phyloP scores from a whole-genome alignment of 2,797 vertebrate genomes.

The Rhinoraja longicauda region DNA sequence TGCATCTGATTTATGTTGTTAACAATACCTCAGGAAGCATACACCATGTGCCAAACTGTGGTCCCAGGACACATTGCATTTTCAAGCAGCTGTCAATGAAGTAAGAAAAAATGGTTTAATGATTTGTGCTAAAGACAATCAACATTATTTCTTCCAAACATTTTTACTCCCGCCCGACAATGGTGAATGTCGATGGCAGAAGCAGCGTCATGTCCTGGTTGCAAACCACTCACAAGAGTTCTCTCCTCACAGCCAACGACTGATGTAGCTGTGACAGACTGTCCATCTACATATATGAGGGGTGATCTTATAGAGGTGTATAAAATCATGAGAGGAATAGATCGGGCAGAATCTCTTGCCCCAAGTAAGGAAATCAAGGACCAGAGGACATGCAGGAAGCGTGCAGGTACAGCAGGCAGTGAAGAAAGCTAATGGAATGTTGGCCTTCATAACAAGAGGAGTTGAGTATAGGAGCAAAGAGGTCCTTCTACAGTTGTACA shows the following conservation, averaged over 20 bases:
- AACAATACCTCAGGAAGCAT: background rate
- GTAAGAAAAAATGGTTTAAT: background rate
- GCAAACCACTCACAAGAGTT: background rate
- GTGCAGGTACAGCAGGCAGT: too few relatives aligned
- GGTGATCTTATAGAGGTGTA: too few relatives aligned
- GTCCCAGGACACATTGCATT: background rate
- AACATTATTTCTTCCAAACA: background rate
- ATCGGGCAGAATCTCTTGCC: too few relatives aligned
- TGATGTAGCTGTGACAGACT: background rate
- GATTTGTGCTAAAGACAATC: background rate
- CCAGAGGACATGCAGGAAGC: too few relatives aligned
- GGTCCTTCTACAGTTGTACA: too few relatives aligned
- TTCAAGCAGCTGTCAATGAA: background rate
- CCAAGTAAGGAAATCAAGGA: too few relatives aligned
- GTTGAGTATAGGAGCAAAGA: too few relatives aligned
- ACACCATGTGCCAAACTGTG: background rate
- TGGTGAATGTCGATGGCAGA: background rate
- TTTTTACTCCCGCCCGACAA: background rate
- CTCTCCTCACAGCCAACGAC: background rate
- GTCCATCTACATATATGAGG: background rate
- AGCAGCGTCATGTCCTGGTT: background rate
- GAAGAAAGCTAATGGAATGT: too few relatives aligned
- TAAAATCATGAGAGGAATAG: too few relatives aligned
- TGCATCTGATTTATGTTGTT: background rate
- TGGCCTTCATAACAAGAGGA: too few relatives aligned